These are phyloP conservation scores for Echinops telfairi DNA, from an alignment of 2,113 vertebrate genomes.

Conservation along the genomic window DNA sequence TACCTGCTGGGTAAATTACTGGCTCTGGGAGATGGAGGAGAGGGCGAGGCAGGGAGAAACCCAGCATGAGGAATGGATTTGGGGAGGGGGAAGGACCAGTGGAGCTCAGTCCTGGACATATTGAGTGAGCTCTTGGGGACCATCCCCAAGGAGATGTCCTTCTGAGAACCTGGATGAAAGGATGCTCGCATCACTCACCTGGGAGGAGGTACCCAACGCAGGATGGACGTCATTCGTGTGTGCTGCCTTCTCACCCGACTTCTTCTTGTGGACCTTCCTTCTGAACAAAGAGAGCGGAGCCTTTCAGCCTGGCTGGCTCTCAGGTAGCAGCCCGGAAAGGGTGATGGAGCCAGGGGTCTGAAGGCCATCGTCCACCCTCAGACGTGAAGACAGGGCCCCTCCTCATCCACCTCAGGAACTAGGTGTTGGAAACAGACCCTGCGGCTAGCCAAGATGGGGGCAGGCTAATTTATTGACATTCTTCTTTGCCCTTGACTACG, in stretches of 20 bases:
- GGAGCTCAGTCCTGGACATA: too few relatives aligned
- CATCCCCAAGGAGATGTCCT: background rate
- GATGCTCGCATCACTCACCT: background rate
- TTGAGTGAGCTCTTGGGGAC: background rate
- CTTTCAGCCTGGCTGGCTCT: background rate
- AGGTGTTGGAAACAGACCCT: background rate
- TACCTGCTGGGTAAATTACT: background rate
- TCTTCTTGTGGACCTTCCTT: constrained; percentile 23
- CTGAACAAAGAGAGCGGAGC: constrained; percentile 14
- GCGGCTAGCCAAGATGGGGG: too few relatives aligned
- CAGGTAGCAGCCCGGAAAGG: too few relatives aligned
- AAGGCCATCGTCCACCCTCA: background rate
- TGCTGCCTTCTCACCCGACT: rapidly evolving
- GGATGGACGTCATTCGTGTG: rapidly evolving
- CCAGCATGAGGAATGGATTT: rapidly evolving
- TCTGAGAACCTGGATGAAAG: background rate
- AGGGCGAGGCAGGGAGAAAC: background rate
- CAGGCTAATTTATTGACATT: background rate
- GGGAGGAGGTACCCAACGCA: rapidly evolving
- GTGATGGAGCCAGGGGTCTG: rapidly evolving
- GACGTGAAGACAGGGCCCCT: background rate
- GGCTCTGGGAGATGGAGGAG: background rate
- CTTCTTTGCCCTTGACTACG: background rate
- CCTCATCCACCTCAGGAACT: background rate
- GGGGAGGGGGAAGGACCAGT: background rate